Evolutionary conservation across 1,140 invertebrate species (phyloP), one percentile per base, ranked within the genome.

Genomic region (Lordiphosa clarofinis): DNA sequence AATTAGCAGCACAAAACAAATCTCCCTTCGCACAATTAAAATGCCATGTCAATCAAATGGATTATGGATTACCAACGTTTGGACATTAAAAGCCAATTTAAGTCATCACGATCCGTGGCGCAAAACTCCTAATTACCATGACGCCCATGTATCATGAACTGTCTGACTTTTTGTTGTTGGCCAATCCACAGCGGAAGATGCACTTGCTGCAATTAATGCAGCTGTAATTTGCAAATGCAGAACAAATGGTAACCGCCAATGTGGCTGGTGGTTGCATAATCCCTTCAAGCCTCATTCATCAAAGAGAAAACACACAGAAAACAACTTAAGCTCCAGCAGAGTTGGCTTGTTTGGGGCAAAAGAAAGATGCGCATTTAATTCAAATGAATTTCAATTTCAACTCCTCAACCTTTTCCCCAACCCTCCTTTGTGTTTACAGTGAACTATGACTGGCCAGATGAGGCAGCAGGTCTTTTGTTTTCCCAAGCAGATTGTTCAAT

Each of bases 401-500:
- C 64, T 84, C 62, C 66, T 58, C 58, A 49, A 38, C 53, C 42
- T 46, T 21, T 24, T 42, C 47, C n/a, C 7, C 19, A 53, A 35
- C 11, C 13, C 11, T 28, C 53, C 42, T 82, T 82, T 82, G 67
- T 73, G 48, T 65, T 31, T n/a, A 37, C 54, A 78, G 78, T 84
- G 78, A 84, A 84, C 78, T 84, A 84, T 84, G 78, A 84, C 78
- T 84, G 67, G 67, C 59, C 74, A 74, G 69, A 63, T 36, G 56
- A 38, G 52, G 57, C 47, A 53, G 49, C 55, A 57, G 21, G 40
- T 57, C 66, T 61, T 65, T 82, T 76, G 68, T 72, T 60, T 38
- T 42, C 39, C 44, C 56, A 8, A 37, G 43, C 53, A 56, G 62
- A 42, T 63, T 38, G 54, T 64, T 55, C 64, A 49, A 64, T 53